A percentile compares a stretch with the other conserved stretches of the same genome.
These are phyloP conservation scores for Poecilia picta DNA, from an alignment of 2,797 vertebrate species.

Conservation along the genomic window DNA sequence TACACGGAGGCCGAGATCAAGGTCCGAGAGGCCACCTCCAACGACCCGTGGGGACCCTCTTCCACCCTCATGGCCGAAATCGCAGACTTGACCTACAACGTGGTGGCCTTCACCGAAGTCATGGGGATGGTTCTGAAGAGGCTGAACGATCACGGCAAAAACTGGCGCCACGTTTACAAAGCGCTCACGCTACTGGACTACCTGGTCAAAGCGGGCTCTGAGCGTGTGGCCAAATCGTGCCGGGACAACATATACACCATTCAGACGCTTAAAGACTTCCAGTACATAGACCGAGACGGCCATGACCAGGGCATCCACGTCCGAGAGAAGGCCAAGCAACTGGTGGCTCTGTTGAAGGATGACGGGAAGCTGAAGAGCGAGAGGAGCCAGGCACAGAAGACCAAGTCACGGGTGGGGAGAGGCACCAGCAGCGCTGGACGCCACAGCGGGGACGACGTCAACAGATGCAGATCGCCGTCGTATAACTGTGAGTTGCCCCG, in stretches of 20 bases:
- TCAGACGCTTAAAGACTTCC: slow-evolving; percentile 96
- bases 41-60: slow-evolving; percentile 96
- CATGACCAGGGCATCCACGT: slow-evolving; percentile 94
- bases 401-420: slow-evolving; percentile 88
- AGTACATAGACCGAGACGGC: slow-evolving; percentile 92
- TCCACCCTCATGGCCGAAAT: slow-evolving; percentile 94
- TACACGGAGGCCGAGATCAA: slow-evolving; percentile 97
- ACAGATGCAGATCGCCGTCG: slow-evolving; percentile 82
- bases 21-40: slow-evolving; percentile 96
- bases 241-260: slow-evolving; percentile 92
- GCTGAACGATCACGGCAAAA: slow-evolving; percentile 95
- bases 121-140: slow-evolving; percentile 99
- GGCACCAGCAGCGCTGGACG: slow-evolving; percentile 75
- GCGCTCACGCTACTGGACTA: slow-evolving; percentile 93
- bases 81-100: slow-evolving; percentile 92
- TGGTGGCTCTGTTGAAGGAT: slow-evolving; percentile 90
- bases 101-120: slow-evolving; percentile 91
- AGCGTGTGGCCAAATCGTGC: slow-evolving; percentile 92
- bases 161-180: slow-evolving; percentile 98
- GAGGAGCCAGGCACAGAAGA: slow-evolving; percentile 88
- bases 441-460: slow-evolving; percentile 75
- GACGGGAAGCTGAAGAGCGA: slow-evolving; percentile 92
- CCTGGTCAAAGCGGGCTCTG: slow-evolving; percentile 93
- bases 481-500: slow-evolving; percentile 86
- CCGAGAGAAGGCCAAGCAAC: slow-evolving; percentile 94